Percentiles rank a stretch among this genome's conserved stretches.
phyloP scores from a whole-genome alignment of 2,113 vertebrate species.

The Datnioides undecimradiatus region DNA sequence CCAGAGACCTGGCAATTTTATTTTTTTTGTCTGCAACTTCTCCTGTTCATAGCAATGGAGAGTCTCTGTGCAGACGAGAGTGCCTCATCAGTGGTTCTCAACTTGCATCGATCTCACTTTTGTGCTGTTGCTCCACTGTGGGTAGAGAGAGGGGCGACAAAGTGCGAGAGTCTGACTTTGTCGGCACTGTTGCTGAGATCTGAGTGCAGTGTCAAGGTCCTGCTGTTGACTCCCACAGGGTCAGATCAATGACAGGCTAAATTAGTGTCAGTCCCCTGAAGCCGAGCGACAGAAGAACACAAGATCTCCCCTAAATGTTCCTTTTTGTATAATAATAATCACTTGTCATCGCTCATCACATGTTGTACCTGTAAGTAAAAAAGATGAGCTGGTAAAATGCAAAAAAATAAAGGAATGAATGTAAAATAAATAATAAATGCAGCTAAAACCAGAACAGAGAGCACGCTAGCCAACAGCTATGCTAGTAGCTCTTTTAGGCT shows the following conservation, averaged over 20 bases:
- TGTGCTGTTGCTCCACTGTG: conserved; percentile 12
- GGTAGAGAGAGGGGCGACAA: background rate
- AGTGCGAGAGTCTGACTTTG: conserved; percentile 1
- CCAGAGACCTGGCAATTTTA: conserved; percentile 28
- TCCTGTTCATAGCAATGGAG: background rate
- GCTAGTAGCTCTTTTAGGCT: background rate
- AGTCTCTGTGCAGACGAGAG: conserved; percentile 9
- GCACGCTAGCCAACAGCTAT: background rate
- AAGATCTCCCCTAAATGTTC: background rate
- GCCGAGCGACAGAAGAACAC: background rate
- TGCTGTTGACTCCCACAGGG: conserved; percentile 16
- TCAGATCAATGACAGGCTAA: conserved; percentile 43
- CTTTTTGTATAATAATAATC: background rate
- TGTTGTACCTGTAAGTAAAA: no score
- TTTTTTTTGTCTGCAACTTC: conserved; percentile 3
- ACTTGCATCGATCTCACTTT: conserved; percentile 32
- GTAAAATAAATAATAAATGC: no score
- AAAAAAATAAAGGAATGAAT: no score
- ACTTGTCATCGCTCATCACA: no score
- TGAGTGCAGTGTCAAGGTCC: conserved; percentile 22
- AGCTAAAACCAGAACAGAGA: background rate
- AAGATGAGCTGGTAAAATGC: no score
- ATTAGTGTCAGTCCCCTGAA: conserved; percentile 12
- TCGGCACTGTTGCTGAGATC: background rate
- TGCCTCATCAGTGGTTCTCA: conserved; percentile 48